Evolutionary conservation across 2,113 vertebrate species (phyloP), one percentile per base, ranked within the genome.

Genomic region (Alligator sinensis): DNA sequence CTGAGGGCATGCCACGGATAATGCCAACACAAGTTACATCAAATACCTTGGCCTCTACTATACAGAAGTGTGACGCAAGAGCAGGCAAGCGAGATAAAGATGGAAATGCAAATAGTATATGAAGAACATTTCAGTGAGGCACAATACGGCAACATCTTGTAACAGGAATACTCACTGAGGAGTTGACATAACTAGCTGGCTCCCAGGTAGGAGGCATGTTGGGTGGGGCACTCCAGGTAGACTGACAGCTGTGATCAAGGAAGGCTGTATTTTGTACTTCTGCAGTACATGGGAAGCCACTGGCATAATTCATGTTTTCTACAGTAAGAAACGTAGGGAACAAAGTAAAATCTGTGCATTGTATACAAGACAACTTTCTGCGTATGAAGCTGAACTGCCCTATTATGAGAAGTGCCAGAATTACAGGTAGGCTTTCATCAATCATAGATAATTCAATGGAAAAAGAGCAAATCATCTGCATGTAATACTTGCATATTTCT

Each of bases 261-360:
- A 98, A 98, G 79, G 97, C 94, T 24, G 98, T 96, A 60, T 95
- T 98, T 85, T 97, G 98, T 82, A 97, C 93, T 1, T 98, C 97
- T 10, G 97, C 94, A 89, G 98, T 82, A 85, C 97, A 98, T 1
- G 98, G 96, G 89, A 98, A 98, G 89, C 98, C 96, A 58, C 87
- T 98, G 87, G 97, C 82, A 22, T 97, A 98, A 91, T 97, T 98
- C 98, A 98, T 97, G 88, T 98, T 98, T 96, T 98, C 98, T 98
- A 68, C 10, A 77, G 76, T 91, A 16, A 94, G 25, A 87, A 93
- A 95, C 87, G 47, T 77, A 18, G 9, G 24, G 86, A 89, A 83
- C 55, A 94, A 86, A 47, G 14, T 82, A 66, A 63, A 64, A 28
- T 62, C 90, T 92, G 83, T 78, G 61, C 38, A 75, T 24, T 7